phyloP scores from a whole-genome alignment of 2,113 vertebrate species.

The Eulemur macaco region DNA sequence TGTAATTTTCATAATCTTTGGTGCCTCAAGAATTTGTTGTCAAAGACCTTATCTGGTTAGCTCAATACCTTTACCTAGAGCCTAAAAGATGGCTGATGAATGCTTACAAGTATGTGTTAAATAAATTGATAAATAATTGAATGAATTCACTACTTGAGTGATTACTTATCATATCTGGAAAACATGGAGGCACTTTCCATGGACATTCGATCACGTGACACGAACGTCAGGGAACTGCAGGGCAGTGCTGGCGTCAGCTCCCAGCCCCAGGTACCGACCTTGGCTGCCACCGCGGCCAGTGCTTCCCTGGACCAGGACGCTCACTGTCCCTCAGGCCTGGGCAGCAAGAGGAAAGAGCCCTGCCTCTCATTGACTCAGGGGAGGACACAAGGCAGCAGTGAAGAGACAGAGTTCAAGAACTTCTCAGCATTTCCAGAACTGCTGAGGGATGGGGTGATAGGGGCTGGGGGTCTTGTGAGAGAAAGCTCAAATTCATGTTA shows the following conservation, averaged over 20 bases:
- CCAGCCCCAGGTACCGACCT: rapidly evolving
- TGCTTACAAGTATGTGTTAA: background rate
- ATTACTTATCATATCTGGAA: background rate
- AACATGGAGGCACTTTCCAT: background rate
- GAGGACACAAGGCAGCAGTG: background rate
- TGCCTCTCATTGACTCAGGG: background rate
- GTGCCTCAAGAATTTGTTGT: background rate
- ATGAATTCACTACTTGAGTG: background rate
- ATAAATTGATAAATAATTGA: no score
- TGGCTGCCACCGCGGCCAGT: rapidly evolving
- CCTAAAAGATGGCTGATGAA: background rate
- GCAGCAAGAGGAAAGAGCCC: background rate
- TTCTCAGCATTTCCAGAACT: background rate
- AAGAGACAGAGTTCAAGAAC: background rate
- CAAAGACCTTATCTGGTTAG: background rate
- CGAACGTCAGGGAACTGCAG: rapidly evolving
- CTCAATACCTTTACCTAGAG: background rate
- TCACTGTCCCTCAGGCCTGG: background rate
- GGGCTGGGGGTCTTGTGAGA: background rate
- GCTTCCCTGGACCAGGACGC: rapidly evolving
- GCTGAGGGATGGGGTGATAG: background rate
- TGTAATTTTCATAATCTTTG: background rate
- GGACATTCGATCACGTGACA: rapidly evolving
- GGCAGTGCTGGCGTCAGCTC: rapidly evolving
- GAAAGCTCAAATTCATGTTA: background rate